phyloP scores from a whole-genome alignment of 1,140 invertebrate genomes.

The Bombus pyrosoma region DNA sequence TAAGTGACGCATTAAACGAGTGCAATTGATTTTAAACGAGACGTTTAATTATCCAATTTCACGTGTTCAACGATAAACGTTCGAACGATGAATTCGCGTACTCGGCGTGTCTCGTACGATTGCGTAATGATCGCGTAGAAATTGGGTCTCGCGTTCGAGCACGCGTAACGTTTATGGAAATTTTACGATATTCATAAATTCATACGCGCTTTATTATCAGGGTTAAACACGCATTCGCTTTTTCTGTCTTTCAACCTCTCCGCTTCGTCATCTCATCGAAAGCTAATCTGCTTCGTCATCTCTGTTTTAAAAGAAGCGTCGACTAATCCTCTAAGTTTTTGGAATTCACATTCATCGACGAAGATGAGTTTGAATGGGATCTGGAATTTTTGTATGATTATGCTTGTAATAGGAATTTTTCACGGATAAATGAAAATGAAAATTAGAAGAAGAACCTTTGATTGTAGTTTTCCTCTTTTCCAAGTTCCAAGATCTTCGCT shows the following conservation, averaged over 20 bases:
- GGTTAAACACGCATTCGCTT: neutral
- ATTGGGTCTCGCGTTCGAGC: neutral
- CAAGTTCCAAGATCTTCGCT: too few species aligned
- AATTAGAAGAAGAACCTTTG: too few species aligned
- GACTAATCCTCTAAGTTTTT: neutral
- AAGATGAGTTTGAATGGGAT: neutral
- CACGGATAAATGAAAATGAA: too few species aligned
- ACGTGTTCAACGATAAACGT: conserved; percentile 9
- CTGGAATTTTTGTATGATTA: neutral
- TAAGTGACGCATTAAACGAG: neutral
- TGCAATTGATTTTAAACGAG: conserved; percentile 11
- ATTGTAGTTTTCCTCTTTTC: too few species aligned
- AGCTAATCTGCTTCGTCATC: neutral
- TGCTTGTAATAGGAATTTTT: too few species aligned
- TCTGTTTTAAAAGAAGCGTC: neutral
- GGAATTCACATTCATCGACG: neutral
- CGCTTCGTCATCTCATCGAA: neutral
- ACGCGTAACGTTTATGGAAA: conserved; percentile 24
- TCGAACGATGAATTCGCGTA: neutral
- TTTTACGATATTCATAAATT: conserved; percentile 23
- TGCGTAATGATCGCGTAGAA: conserved; percentile 2
- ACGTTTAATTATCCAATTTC: conserved; percentile 38
- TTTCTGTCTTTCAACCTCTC: neutral
- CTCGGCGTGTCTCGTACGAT: neutral
- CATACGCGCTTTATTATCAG: conserved; percentile 8